Evolutionary conservation across 2,797 vertebrate genomes (phyloP).

Genomic region (Artibeus jamaicensis): DNA sequence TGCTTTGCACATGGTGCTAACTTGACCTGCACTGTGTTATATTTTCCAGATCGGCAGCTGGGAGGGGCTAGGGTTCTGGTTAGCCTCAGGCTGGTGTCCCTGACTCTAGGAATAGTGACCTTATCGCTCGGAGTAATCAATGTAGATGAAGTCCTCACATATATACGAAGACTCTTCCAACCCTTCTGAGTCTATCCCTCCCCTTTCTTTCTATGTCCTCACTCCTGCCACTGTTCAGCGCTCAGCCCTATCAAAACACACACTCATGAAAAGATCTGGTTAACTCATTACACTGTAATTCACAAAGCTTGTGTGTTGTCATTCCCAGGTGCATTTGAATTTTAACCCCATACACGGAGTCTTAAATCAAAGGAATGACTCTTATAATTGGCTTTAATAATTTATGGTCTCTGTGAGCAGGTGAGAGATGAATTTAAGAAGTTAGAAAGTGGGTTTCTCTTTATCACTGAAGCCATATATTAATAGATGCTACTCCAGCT

Average conservation of each 20-base stretch:
- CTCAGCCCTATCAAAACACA: neutral
- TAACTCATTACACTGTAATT: conserved; percentile 36
- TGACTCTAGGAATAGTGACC: neutral
- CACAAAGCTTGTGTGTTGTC: neutral
- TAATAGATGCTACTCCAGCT: neutral
- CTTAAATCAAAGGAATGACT: conserved; percentile 53
- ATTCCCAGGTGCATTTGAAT: conserved; percentile 39
- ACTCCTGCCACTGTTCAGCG: neutral
- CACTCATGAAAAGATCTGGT: neutral
- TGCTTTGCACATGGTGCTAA: neutral
- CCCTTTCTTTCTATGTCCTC: neutral
- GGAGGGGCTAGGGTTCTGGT: neutral
- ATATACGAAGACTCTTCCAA: neutral
- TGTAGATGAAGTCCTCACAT: fast-evolving
- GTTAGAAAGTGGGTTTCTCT: neutral
- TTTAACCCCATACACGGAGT: neutral
- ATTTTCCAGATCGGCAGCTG: neutral
- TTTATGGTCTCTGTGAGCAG: conserved; percentile 13
- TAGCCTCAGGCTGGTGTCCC: neutral
- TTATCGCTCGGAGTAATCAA: neutral
- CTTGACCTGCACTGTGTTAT: neutral
- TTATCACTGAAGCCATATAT: neutral
- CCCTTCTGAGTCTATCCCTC: neutral
- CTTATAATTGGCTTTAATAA: conserved; percentile 53
- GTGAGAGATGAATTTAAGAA: conserved; percentile 7